Percentiles rank a stretch among this genome's conserved stretches.
Evolutionary conservation across 2,113 vertebrate genomes (phyloP).

Genomic region (Marcusenius ussheri): DNA sequence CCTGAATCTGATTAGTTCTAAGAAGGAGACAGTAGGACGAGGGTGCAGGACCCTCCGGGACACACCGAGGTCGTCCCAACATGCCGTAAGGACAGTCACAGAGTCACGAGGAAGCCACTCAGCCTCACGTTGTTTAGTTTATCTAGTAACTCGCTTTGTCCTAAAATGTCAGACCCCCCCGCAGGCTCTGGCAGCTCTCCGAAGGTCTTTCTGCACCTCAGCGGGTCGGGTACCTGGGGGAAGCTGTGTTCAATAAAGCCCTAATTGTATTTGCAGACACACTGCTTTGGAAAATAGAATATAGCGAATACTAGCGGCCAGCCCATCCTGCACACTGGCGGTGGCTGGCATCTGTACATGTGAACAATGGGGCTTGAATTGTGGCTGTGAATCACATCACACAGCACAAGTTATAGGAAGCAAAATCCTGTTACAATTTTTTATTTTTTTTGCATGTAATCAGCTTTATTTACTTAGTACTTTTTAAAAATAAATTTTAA

Average conservation of each 20-base stretch:
- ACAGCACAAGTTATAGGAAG: background rate
- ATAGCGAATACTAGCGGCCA: background rate
- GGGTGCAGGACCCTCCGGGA: constrained; percentile 33
- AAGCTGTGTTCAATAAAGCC: background rate
- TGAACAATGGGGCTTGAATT: background rate
- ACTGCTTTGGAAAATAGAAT: background rate
- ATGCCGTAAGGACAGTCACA: background rate
- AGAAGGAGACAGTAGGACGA: constrained; percentile 53
- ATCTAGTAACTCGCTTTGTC: constrained; percentile 26
- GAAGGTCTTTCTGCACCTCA: background rate
- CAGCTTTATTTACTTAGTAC: background rate
- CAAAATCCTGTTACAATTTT: background rate
- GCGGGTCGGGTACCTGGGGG: background rate
- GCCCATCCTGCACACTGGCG: background rate
- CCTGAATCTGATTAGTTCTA: constrained; percentile 35
- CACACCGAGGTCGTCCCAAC: background rate
- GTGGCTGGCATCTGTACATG: background rate
- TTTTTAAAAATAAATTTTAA: background rate
- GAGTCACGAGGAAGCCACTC: background rate
- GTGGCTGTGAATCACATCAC: background rate
- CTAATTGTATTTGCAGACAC: background rate
- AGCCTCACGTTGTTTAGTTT: background rate
- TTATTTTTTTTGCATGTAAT: background rate
- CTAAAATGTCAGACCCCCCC: background rate
- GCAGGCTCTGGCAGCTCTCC: background rate